Evolutionary conservation across 2,797 vertebrate genomes (phyloP).

Genomic region (Pangasius sanitwongsei): DNA sequence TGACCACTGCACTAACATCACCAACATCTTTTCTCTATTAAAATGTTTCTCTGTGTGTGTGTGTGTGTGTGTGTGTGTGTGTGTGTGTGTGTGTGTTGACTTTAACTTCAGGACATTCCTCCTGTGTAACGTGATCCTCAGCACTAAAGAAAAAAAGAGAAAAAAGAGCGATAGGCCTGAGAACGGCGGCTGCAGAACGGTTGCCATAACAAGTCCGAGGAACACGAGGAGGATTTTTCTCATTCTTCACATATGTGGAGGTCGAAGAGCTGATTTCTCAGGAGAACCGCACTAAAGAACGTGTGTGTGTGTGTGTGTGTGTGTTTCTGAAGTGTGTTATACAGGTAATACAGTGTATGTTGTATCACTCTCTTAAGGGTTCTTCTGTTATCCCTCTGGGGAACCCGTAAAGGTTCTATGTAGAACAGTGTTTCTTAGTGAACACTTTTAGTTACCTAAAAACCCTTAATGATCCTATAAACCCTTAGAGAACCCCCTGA

Average conservation of each 20-base stretch:
- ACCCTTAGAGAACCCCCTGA: not conserved
- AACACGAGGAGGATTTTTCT: constrained; percentile 38
- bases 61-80: constrained; percentile 10
- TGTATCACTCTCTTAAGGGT: not conserved
- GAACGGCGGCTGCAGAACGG: constrained; percentile 14
- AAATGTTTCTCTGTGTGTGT: not conserved
- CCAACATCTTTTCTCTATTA: no score
- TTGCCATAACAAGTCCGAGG: constrained; percentile 35
- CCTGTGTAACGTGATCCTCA: constrained; percentile 25
- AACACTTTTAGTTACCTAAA: not conserved
- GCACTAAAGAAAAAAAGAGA: not conserved
- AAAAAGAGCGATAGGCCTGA: constrained; percentile 39
- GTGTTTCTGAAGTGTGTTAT: not conserved
- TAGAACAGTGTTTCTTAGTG: not conserved
- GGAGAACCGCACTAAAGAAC: not conserved
- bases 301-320: not conserved
- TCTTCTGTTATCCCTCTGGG: not conserved
- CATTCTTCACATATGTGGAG: constrained; percentile 39
- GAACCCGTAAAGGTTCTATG: not conserved
- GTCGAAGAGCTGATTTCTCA: constrained; percentile 13
- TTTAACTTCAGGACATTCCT: constrained; percentile 39
- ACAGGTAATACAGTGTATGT: not conserved
- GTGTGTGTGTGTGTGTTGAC: constrained; percentile 50
- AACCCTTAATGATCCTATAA: not conserved
- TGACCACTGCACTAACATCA: no score